Base-by-base conservation (phyloP, 1,140 invertebrate species). In the Mercenaria mercenaria region DNA sequence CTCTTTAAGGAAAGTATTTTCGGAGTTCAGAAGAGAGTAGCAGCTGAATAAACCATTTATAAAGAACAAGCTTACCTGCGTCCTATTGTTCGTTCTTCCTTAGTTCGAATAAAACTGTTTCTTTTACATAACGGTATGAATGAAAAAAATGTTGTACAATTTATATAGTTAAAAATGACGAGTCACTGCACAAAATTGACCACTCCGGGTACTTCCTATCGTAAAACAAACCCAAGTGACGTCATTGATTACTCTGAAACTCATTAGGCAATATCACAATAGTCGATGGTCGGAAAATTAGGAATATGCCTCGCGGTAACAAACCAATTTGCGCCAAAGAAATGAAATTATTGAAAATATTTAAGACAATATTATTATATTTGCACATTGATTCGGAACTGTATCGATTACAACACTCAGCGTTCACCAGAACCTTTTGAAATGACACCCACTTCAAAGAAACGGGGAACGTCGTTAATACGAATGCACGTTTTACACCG, bases 341-440 rank as follows among this genome's bases (percentile, higher is more conserved):
- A 72, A 72, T 72, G 67, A 72, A 72, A 72, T 72, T 72, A 72
- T 72, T 72, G 67, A 72, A 72, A 72, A 39, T 72, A 72, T 39
- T 72, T 72, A 72, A 72, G 67, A 72, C 32, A 72, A 72, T 72
- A 72, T 72, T 72, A 72, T 72, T 72, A 72, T 72, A 72, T 72
- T 72, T 72, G 37, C 67, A 72, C 67, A 72, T 72, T 72, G 67
- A 72, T 72, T 72, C 39, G 67, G 37, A 15, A 37, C 18, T n/a
- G 0, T 39, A 72, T 72, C 18, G 67, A 72, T 72, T 72, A 15
- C 18, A 8, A 3, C 67, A 32, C 29, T 72, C 13, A 64, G n/a
- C 34, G 67, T 39, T 39, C 32, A 72, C 34, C 34, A n/a, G 20
- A n/a, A 39, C 37, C 8, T 13, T 72, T n/a, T 39, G 67, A 32